Percentiles rank a stretch among this genome's conserved stretches.
Conservation (phyloP, 1,140 invertebrate genomes). For the Leptopilina clavipes region DNA sequence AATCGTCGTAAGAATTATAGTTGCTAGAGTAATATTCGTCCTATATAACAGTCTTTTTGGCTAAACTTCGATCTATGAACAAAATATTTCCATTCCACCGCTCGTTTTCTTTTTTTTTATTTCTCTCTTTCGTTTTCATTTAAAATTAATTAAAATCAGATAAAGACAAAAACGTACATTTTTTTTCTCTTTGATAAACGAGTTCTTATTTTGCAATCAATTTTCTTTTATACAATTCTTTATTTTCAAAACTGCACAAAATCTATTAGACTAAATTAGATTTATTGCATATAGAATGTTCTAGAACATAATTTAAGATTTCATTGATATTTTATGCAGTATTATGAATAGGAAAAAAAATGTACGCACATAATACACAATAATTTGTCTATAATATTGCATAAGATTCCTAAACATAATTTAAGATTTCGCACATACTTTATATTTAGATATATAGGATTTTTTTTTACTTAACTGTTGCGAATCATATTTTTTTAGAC, state of each 20-base stretch:
- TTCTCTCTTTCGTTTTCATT: neutral
- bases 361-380: too few relatives aligned
- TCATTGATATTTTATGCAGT: conserved; percentile 34
- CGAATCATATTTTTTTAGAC: conserved; percentile 6
- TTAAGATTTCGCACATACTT: conserved; percentile 34
- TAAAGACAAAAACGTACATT: conserved; percentile 40
- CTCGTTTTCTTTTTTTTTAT: too few relatives aligned
- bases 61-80: conserved; percentile 69
- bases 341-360: neutral
- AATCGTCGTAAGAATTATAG: conserved; percentile 62
- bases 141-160: conserved; percentile 49
- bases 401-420: conserved; percentile 39
- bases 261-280: conserved; percentile 65
- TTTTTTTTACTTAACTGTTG: conserved; percentile 11
- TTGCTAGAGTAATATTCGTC: conserved; percentile 67
- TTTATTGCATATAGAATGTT: conserved; percentile 50
- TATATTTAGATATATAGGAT: conserved; percentile 41
- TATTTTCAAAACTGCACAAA: conserved; percentile 42
- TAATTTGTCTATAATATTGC: conserved; percentile 48
- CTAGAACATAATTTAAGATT: conserved; percentile 28
- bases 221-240: conserved; percentile 35
- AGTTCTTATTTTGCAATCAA: neutral
- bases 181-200: conserved; percentile 45
- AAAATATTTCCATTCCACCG: conserved; percentile 61
- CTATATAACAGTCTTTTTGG: conserved; percentile 73